Base-by-base conservation (phyloP, 2,797 vertebrate genomes). In the Astyanax mexicanus region DNA sequence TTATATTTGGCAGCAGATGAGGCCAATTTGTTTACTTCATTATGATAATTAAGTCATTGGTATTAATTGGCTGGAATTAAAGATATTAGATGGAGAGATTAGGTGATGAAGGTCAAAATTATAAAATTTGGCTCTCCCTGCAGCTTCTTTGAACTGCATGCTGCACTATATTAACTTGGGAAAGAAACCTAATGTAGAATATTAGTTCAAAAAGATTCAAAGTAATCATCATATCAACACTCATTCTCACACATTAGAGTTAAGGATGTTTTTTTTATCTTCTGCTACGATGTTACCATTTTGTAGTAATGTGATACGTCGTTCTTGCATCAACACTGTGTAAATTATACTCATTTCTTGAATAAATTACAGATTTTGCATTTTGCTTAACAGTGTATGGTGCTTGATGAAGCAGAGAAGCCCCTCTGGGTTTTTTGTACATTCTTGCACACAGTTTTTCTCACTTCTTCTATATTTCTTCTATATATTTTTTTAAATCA, bases 31-130 rank as follows among this genome's bases (percentile, higher is more conserved):
- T 79, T 81, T 69, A 65, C 66, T 54, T 58, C 61, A 4, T 49
- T 17, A 69, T 77, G 74, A 81, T 72, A 25, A 58, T 27, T 66
- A 62, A 27, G 51, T 38, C 73, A 66, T 67, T 54, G 45, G 35
- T 29, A 66, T 78, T 73, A 68, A 74, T 72, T 74, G 76, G 75
- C n/a, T 23, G 35, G 61, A 72, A 82, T 78, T 76, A 74, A 55
- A n/a, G 40, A 27, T 23, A 76, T 81, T 47, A 77, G 51, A 77
- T 37, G 25, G 11, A 64, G 54, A 66, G 52, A 61, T 52, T 62
- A 11, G 7, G 52, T 37, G 44, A 80, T 61, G 32, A 71, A 77
- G 49, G 61, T 74, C 60, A 21, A 57, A 57, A 79, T 65, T 51
- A 21, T 23, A n/a, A n/a, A n/a, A 21, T 64, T 67, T 40, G 27